These are phyloP conservation scores for Smittia aterrima DNA, from an alignment of 2,888 invertebrate genomes.

Conservation along the genomic window DNA sequence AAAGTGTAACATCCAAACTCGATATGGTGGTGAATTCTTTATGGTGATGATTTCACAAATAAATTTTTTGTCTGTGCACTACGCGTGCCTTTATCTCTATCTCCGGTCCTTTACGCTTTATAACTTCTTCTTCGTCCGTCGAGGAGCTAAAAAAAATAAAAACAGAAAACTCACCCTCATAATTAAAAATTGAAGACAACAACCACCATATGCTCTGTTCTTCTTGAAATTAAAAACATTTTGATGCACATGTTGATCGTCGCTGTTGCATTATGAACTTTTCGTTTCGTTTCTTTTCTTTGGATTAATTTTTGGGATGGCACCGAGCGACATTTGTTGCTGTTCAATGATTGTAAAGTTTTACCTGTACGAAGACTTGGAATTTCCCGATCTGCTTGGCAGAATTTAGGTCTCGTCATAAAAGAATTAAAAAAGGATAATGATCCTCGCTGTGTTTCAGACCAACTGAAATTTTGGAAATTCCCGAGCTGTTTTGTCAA, in stretches of 20 bases:
- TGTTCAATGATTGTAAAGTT: neutral
- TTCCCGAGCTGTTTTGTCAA: neutral
- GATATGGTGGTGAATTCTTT: conserved; percentile 38
- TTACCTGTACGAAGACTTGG: neutral
- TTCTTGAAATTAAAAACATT: conserved; percentile 11
- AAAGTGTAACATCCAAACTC: conserved; percentile 1
- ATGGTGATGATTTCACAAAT: conserved; percentile 37
- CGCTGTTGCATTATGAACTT: neutral
- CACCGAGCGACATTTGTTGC: neutral
- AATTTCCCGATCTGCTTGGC: neutral
- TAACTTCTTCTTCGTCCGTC: conserved; percentile 7
- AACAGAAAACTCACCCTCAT: conserved; percentile 34
- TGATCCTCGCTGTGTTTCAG: neutral
- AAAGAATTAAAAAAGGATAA: neutral
- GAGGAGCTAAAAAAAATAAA: neutral
- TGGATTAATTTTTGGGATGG: conserved; percentile 4
- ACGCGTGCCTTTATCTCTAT: conserved; percentile 33
- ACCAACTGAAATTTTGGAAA: conserved; percentile 1
- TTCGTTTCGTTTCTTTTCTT: neutral
- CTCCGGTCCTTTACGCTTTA: conserved; percentile 22
- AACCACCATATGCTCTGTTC: conserved; percentile 28
- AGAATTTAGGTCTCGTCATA: neutral
- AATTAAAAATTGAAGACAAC: conserved; percentile 24
- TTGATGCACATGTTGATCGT: conserved; percentile 36
- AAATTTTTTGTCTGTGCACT: conserved; percentile 16